Evolutionary conservation across 2,888 invertebrate species (phyloP), one percentile per base, ranked within the genome.

Genomic region (Mantis religiosa): DNA sequence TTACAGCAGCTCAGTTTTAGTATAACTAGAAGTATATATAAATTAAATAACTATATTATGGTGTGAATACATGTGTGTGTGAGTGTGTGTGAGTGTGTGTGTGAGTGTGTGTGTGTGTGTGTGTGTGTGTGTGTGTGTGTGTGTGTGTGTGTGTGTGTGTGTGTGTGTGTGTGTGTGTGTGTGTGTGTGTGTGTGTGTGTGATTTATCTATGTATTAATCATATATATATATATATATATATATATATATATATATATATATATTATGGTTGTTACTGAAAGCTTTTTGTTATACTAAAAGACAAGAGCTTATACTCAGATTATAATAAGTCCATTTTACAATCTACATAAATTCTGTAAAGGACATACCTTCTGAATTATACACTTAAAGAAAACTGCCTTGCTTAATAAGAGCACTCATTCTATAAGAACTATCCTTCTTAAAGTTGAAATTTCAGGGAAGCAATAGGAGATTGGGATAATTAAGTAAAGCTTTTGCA

Each of bases 401-500:
- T 54, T 54, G 54, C 54, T 71, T 20, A 71, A 20, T 20, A 71
- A 15, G 54, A 54, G 15, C 54, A 71, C 3, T 20, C 20, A 20
- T 71, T 0, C 0, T 71, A 0, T 20, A 3, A 71, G 20, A 54
- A 54, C 15, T 7, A 3, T 54, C 14, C 1, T 15, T 14, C 15
- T 54, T 15, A 54, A 20, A 14, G 20, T 6, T 54, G 54, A 54
- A 20, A 20, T 71, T 71, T 71, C 6, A 71, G 6, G 54, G 54
- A 71, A 71, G 20, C 83, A 83, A 14, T 83, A 3, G 25, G 8
- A 25, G 81, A 20, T 15, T 27, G 25, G 87, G 88, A 12, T 83
- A 88, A 84, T 71, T 81, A 88, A 88, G 84, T 28, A 88, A 20
- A 83, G 30, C 27, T 84, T 89, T 87, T 89, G 89, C 89, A 87